Percentiles rank a stretch among this genome's conserved stretches.
These are phyloP conservation scores for Lagocephalus sceleratus DNA, from an alignment of 2,797 vertebrate genomes.

Conservation along the genomic window DNA sequence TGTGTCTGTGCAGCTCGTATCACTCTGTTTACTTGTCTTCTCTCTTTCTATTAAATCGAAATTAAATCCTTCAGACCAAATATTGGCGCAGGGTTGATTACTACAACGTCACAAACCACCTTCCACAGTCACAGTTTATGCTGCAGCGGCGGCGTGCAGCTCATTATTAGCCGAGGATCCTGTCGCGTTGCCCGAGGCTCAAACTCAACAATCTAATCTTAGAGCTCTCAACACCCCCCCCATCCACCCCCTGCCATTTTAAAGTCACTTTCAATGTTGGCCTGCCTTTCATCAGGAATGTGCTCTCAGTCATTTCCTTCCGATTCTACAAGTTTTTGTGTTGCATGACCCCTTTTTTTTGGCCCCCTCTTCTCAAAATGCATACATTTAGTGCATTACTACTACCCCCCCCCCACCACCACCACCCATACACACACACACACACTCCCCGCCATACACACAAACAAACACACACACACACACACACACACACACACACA, in stretches of 20 bases:
- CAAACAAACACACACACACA: too few species aligned
- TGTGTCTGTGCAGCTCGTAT: too few species aligned
- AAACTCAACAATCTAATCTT: slow-evolving; percentile 44
- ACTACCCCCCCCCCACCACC: too few species aligned
- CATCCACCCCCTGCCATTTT: not conserved
- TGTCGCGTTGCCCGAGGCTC: slow-evolving; percentile 29
- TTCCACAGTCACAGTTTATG: slow-evolving; percentile 16
- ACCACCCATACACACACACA: too few species aligned
- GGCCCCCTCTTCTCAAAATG: too few species aligned
- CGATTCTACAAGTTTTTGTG: not conserved
- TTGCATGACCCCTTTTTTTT: not conserved
- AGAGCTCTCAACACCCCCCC: slow-evolving; percentile 22
- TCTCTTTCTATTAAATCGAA: not conserved
- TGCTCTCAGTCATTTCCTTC: not conserved
- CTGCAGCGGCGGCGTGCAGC: slow-evolving; percentile 23
- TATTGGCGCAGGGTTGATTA: slow-evolving; percentile 39
- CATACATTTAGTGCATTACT: too few species aligned
- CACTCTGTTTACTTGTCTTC: not conserved
- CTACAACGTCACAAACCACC: slow-evolving; percentile 27
- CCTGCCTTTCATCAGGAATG: slow-evolving; percentile 4
- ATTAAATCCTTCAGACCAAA: slow-evolving; percentile 14
- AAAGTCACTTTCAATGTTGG: slow-evolving; percentile 5
- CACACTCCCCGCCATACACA: too few species aligned
- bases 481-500: too few species aligned
- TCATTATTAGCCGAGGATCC: slow-evolving; percentile 27